Evolutionary conservation across 2,113 vertebrate genomes (phyloP).

Genomic region (Tetraodon nigroviridis): DNA sequence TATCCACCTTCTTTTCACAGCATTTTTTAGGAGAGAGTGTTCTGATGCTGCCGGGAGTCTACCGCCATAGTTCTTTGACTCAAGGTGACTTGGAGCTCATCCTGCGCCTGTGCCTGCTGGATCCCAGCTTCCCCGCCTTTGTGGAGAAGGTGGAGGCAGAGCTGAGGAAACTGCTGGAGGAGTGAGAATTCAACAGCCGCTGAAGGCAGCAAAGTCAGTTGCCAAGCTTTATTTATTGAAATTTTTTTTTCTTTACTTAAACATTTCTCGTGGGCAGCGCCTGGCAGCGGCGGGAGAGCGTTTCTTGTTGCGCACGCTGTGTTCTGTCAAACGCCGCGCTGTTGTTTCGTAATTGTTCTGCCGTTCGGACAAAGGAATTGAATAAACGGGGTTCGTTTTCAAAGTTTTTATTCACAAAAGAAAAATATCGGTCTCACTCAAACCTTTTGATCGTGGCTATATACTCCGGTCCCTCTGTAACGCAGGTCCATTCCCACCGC

Average conservation of each 20-base stretch:
- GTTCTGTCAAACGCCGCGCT: conserved; percentile 24
- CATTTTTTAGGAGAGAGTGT: conserved; percentile 66
- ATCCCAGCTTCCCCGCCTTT: conserved; percentile 84
- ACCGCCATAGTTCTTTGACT: conserved; percentile 53
- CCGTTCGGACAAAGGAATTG: not conserved
- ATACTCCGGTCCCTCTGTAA: conserved; percentile 72
- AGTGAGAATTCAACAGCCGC: conserved; percentile 56
- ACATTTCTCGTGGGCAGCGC: conserved; percentile 38
- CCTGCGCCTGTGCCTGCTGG: conserved; percentile 83
- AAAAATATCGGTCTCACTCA: conserved; percentile 88
- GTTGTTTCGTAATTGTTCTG: conserved; percentile 8
- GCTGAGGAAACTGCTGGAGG: conserved; percentile 74
- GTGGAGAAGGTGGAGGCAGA: conserved; percentile 87
- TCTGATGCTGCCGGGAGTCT: conserved; percentile 56
- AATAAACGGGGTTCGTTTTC: conserved; percentile 38
- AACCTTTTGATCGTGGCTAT: conserved; percentile 86
- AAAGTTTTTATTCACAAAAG: conserved; percentile 86
- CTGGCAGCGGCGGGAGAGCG: conserved; percentile 23
- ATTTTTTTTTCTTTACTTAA: conserved; percentile 11
- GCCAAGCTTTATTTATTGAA: not conserved
- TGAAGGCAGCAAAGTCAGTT: conserved; percentile 34
- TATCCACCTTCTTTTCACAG: conserved; percentile 58
- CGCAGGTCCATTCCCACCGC: conserved; percentile 83
- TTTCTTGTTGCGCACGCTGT: conserved; percentile 24
- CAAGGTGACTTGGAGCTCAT: conserved; percentile 73